Conservation (phyloP, 2,888 invertebrate species). For the Sturmia bella region DNA sequence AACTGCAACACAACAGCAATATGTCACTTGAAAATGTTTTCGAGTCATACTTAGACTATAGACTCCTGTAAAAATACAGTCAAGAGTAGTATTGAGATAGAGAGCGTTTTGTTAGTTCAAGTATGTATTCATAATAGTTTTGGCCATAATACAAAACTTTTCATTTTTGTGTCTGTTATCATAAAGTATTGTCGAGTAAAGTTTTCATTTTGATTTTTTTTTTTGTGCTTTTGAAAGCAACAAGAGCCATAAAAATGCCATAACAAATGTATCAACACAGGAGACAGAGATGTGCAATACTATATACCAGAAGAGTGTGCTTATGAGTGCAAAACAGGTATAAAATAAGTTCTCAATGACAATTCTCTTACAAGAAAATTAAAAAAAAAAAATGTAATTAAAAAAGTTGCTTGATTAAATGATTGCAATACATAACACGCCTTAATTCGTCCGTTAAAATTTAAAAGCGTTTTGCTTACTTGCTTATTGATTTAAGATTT, state of each 20-base stretch:
- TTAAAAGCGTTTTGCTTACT: too few relatives aligned
- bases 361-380: too few relatives aligned
- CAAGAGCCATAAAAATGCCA: constrained; percentile 27
- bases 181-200: constrained; percentile 53
- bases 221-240: constrained; percentile 8
- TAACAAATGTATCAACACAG: neutral
- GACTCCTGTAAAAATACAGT: constrained; percentile 36
- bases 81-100: constrained; percentile 22
- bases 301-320: neutral
- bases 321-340: too few relatives aligned
- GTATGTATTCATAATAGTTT: constrained; percentile 54
- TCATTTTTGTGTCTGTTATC: constrained; percentile 51
- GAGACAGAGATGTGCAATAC: constrained; percentile 11
- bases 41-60: constrained; percentile 56
- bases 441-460: too few relatives aligned
- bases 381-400: too few relatives aligned
- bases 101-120: constrained; percentile 37
- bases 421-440: too few relatives aligned
- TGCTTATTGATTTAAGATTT: too few relatives aligned
- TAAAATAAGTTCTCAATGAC: too few relatives aligned
- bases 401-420: too few relatives aligned
- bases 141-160: constrained; percentile 59
- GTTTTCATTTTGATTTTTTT: neutral
- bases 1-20: constrained; percentile 42
- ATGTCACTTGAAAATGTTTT: constrained; percentile 56